These are phyloP conservation scores for Notarius lentiginosus DNA, from an alignment of 2,113 vertebrate genomes.

Conservation along the genomic window DNA sequence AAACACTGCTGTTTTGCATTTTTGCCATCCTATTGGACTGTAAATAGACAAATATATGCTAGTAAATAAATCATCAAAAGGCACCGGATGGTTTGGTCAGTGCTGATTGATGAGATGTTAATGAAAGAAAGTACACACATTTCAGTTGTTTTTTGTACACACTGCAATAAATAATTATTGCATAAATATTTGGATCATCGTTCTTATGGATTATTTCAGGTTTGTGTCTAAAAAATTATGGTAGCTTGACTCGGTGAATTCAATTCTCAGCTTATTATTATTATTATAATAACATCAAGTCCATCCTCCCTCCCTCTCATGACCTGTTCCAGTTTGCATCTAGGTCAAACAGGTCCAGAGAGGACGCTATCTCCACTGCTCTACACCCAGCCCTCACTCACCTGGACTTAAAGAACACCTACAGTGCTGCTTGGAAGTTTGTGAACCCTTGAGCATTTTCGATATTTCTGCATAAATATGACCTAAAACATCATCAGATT, in stretches of 20 bases:
- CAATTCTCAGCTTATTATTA: neutral
- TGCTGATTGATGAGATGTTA: neutral
- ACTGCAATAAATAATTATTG: slow-evolving; percentile 19
- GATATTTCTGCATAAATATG: no score
- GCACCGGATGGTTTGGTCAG: neutral
- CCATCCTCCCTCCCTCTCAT: no score
- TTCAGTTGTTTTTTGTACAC: slow-evolving; percentile 9
- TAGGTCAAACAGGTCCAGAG: no score
- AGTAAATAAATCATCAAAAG: neutral
- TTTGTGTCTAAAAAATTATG: neutral
- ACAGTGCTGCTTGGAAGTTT: no score
- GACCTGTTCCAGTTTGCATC: no score
- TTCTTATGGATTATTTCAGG: neutral
- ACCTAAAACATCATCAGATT: no score
- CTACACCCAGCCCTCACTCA: no score
- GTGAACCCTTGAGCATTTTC: no score
- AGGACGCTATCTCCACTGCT: no score
- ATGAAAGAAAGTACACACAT: neutral
- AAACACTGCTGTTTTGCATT: neutral
- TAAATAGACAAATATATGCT: slow-evolving; percentile 2
- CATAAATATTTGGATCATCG: neutral
- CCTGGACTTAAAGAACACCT: no score
- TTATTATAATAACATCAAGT: no score
- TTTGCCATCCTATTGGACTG: neutral
- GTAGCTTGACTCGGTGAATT: neutral